Percentiles rank a stretch among this genome's conserved stretches.
phyloP scores from a whole-genome alignment of 2,797 vertebrate genomes.

The Iguana delicatissima region DNA sequence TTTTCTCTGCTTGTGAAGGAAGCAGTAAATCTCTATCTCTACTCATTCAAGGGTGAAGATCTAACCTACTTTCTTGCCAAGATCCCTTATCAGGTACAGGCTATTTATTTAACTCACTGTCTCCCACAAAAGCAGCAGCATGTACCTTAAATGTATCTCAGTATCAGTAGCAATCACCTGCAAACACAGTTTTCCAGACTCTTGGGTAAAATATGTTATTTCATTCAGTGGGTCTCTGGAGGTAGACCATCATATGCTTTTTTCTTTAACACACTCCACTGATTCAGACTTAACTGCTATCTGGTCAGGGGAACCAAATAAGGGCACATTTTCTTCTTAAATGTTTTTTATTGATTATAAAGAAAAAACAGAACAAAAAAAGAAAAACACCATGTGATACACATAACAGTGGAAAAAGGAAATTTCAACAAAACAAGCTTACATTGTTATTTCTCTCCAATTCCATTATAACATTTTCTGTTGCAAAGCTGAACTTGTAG shows the following conservation, averaged over 20 bases:
- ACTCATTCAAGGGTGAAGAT: constrained; percentile 35
- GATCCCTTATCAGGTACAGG: neutral
- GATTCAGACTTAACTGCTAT: neutral
- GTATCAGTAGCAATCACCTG: neutral
- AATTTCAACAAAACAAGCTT: too few relatives aligned
- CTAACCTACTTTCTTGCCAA: neutral
- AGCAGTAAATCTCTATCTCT: constrained; percentile 28
- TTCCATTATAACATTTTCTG: neutral
- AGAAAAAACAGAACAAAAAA: too few relatives aligned
- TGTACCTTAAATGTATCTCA: neutral
- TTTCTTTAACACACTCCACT: neutral
- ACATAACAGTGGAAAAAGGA: too few relatives aligned
- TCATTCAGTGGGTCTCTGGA: neutral
- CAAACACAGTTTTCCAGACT: neutral
- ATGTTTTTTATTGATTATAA: too few relatives aligned
- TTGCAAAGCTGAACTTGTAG: neutral
- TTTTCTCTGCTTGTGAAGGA: neutral
- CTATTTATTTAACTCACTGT: constrained; percentile 5
- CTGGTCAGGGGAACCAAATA: neutral
- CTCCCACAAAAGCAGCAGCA: neutral
- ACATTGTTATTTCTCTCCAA: too few relatives aligned
- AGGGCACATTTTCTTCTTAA: neutral
- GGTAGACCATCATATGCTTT: neutral
- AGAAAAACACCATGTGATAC: too few relatives aligned
- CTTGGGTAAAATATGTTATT: neutral